Base-by-base conservation (phyloP, 1,140 invertebrate species). In the Atta texana region DNA sequence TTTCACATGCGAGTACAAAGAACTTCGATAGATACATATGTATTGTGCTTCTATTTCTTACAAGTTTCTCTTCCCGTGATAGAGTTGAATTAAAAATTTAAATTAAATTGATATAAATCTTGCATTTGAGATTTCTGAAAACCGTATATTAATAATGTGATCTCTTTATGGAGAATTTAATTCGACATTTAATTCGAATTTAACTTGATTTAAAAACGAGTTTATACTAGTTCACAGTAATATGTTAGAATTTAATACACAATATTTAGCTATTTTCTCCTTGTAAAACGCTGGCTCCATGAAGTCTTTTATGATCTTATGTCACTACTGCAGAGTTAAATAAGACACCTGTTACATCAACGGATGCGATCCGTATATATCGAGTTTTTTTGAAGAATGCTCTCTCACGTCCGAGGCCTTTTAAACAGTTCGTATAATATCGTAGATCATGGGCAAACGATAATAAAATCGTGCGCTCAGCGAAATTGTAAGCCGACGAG, bases 401-500 rank as follows among this genome's bases (percentile, higher is more conserved):
- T 78, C 44, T 78, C 24, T 51, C 49, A 51, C 3, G 34, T 66
- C 6, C 34, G 24, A 51, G 61, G 24, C 59, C 59, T 78, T 63
- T 78, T 78, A 64, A 64, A 78, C 16, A 44, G 44, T 51, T 28
- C 24, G 49, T 31, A 31, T 18, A 51, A 44, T 44, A 63, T 1
- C 21, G 18, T 18, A 64, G 44, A 66, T 78, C 76, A 7, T 21
- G 24, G 12, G 39, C 24, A 64, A 49, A 24, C 57, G 28, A 51
- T 18, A 6, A 63, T 64, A 61, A 66, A 78, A 66, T 78, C 76
- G 59, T 53, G 61, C 28, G 61, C 61, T 78, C 61, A 53, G 44
- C 61, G 44, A 78, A 78, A 78, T 51, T 78, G 76, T 78, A 78
- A 78, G 61, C 76, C 76, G 76, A 51, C 44, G 76, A 78, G 76